Conservation (phyloP, 2,888 invertebrate species). For the Augiades crinisus region DNA sequence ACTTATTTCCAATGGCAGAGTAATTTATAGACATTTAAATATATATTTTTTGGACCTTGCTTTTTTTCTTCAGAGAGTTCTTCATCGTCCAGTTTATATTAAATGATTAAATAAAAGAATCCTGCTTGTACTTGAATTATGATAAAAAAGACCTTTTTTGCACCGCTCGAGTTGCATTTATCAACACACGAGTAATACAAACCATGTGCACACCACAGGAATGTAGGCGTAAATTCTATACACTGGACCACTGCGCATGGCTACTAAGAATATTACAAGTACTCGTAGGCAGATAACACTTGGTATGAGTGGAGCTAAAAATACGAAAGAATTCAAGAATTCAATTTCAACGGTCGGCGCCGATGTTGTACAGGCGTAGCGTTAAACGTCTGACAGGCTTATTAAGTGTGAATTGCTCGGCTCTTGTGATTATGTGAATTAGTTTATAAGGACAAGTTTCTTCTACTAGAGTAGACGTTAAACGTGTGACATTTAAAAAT, state of each 20-base stretch:
- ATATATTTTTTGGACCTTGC: too few relatives aligned
- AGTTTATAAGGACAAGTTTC: conserved; percentile 4
- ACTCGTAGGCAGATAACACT: conserved; percentile 28
- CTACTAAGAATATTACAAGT: conserved; percentile 27
- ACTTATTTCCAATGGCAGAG: too few relatives aligned
- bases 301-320: conserved; percentile 39
- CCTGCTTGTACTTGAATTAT: too few relatives aligned
- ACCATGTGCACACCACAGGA: conserved; percentile 20
- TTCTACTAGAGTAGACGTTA: background rate
- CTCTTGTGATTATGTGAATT: background rate
- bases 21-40: too few relatives aligned
- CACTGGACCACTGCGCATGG: conserved; percentile 5
- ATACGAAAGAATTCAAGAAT: conserved; percentile 43
- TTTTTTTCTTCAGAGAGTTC: too few relatives aligned
- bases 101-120: too few relatives aligned
- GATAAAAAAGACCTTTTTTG: too few relatives aligned
- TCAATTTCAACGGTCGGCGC: conserved; percentile 37
- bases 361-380: conserved; percentile 60
- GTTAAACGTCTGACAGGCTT: conserved; percentile 52
- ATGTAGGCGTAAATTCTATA: conserved; percentile 14
- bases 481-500: too few relatives aligned
- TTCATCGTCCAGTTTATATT: too few relatives aligned
- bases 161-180: too few relatives aligned
- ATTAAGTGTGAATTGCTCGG: conserved; percentile 42
- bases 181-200: background rate